phyloP scores from a whole-genome alignment of 2,113 vertebrate genomes.

The Hipposideros armiger region DNA sequence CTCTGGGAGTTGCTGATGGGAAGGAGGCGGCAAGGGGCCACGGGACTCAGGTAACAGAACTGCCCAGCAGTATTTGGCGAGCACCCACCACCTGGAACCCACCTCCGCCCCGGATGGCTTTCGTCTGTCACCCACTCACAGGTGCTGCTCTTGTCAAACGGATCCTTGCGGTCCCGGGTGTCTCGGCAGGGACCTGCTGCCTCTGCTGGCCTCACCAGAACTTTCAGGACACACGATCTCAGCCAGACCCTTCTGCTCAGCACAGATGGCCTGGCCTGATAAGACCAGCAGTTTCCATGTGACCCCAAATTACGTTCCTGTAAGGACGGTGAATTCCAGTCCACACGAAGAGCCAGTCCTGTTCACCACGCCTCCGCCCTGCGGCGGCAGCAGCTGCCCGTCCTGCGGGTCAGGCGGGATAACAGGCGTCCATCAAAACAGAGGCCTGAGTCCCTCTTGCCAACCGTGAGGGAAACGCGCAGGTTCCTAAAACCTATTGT shows the following conservation, averaged over 20 bases:
- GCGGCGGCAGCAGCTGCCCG: accelerated
- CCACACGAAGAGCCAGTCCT: too few relatives aligned
- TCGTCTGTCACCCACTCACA: accelerated
- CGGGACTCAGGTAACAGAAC: background rate
- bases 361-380: accelerated
- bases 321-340: too few relatives aligned
- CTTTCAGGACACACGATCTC: accelerated
- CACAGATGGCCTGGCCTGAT: background rate
- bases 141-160: background rate
- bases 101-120: accelerated
- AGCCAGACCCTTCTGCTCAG: background rate
- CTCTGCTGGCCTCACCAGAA: background rate
- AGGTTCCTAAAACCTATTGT: background rate
- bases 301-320: background rate
- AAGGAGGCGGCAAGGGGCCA: background rate
- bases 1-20: too few relatives aligned
- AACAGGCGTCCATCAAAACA: too few relatives aligned
- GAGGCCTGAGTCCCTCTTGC: too few relatives aligned
- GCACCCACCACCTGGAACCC: accelerated
- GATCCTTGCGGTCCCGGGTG: background rate
- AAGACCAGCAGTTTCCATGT: accelerated
- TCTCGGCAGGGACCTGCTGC: too few relatives aligned
- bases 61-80: accelerated
- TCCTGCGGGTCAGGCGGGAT: too few relatives aligned
- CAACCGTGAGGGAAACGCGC: background rate